Percentiles rank a stretch among this genome's conserved stretches.
phyloP scores from a whole-genome alignment of 35 echinoderm and acorn worm species.

The Heliocidaris erythrogramma region DNA sequence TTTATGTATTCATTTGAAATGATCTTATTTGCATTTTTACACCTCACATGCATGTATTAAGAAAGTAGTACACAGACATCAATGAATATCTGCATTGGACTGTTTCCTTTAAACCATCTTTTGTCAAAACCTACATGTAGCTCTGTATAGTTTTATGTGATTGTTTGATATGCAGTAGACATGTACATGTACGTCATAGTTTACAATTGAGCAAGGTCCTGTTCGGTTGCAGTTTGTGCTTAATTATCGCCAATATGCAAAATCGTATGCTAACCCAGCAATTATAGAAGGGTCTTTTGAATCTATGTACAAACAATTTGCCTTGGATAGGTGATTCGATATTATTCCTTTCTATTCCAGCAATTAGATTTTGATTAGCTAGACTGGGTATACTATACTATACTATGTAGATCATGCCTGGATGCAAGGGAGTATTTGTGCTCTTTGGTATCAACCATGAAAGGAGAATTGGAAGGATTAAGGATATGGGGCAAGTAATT shows the following conservation, averaged over 20 bases:
- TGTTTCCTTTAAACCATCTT: neutral
- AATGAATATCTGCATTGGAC: neutral
- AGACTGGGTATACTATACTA: neutral
- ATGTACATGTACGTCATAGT: neutral
- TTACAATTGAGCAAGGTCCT: neutral
- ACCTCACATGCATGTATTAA: too few species aligned
- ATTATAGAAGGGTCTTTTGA: neutral
- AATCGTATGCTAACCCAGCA: neutral
- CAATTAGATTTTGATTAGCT: constrained; percentile 6
- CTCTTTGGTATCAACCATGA: neutral
- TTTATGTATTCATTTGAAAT: too few species aligned
- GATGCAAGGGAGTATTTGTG: neutral
- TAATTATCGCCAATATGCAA: neutral
- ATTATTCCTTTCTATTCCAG: neutral
- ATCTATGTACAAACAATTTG: neutral
- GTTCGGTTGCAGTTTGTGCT: neutral
- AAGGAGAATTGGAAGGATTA: neutral
- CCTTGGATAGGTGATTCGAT: neutral
- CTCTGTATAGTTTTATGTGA: too few species aligned
- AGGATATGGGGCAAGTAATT: neutral
- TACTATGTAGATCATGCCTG: neutral
- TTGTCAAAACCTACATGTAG: too few species aligned
- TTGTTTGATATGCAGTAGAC: too few species aligned
- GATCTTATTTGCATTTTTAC: too few species aligned
- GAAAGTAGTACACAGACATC: neutral